phyloP scores from a whole-genome alignment of 64 coral and sea anemone genomes.

The Porites australiensis region DNA sequence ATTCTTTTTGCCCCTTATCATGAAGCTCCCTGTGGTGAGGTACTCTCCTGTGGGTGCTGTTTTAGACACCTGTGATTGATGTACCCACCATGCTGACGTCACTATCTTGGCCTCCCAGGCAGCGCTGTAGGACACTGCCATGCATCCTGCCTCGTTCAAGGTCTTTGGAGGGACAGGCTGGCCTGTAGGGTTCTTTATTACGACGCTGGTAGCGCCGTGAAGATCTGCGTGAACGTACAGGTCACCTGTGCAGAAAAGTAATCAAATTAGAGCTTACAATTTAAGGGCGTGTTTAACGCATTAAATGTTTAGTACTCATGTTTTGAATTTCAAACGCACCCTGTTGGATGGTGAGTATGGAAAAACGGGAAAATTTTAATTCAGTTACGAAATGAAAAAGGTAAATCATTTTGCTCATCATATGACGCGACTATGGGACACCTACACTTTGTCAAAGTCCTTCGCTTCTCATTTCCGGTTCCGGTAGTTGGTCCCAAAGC shows the following conservation, averaged over 20 bases:
- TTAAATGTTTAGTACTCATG: too few species aligned
- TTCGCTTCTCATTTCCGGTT: too few species aligned
- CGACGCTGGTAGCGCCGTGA: slow-evolving; percentile 88
- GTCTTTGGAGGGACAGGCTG: slow-evolving; percentile 87
- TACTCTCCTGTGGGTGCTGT: slow-evolving; percentile 98
- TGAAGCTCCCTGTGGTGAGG: slow-evolving; percentile 95
- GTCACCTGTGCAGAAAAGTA: slow-evolving; percentile 66
- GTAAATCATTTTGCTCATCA: too few species aligned
- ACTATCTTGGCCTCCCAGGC: slow-evolving; percentile 90
- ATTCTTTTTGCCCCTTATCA: slow-evolving; percentile 99
- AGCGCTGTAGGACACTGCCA: slow-evolving; percentile 89
- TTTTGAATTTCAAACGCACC: too few species aligned
- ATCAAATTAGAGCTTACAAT: too few species aligned
- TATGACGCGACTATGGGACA: too few species aligned
- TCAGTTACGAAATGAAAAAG: too few species aligned
- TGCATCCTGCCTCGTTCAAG: slow-evolving; percentile 86
- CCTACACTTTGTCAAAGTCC: too few species aligned
- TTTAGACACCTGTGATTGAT: slow-evolving; percentile 94
- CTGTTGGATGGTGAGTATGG: too few species aligned
- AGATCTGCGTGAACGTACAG: slow-evolving; percentile 95
- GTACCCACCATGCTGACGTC: slow-evolving; percentile 96
- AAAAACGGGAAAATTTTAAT: too few species aligned
- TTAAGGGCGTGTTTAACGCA: too few species aligned
- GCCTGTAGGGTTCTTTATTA: slow-evolving; percentile 84
- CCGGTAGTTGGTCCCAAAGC: too few species aligned